These are phyloP conservation scores for Arothron firmamentum DNA, from an alignment of 2,113 vertebrate genomes.

Conservation along the genomic window DNA sequence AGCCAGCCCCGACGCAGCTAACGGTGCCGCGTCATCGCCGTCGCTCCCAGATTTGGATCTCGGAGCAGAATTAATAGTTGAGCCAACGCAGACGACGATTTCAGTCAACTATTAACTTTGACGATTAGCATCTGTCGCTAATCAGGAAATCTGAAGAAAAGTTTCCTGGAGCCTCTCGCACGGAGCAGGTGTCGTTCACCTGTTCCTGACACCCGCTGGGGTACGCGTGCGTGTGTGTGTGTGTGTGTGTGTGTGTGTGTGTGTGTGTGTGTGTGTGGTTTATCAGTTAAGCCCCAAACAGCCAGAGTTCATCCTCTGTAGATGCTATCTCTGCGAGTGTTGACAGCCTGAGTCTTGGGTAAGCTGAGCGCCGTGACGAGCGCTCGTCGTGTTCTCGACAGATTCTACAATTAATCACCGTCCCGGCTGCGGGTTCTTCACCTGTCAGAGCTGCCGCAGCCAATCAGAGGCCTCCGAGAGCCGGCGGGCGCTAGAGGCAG, in stretches of 20 bases:
- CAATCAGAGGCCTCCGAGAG: not conserved
- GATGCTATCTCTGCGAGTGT: constrained; percentile 67
- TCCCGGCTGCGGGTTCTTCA: constrained; percentile 47
- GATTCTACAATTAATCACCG: constrained; percentile 63
- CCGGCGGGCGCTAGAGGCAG: no score
- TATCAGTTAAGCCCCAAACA: constrained; percentile 74
- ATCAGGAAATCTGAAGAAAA: not conserved
- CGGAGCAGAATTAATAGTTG: no score
- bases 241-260: constrained; percentile 22
- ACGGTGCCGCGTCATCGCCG: no score
- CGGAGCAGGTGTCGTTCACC: constrained; percentile 62
- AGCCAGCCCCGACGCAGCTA: constrained; percentile 55
- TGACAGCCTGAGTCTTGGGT: constrained; percentile 71
- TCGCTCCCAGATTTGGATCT: no score
- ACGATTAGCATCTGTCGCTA: no score
- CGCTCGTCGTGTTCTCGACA: constrained; percentile 60
- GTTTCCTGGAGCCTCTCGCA: not conserved
- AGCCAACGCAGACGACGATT: no score
- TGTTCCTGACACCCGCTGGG: constrained; percentile 56
- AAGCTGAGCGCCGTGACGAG: constrained; percentile 55
- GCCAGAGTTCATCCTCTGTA: constrained; percentile 72
- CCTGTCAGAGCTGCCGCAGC: constrained; percentile 23
- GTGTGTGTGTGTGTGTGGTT: constrained; percentile 53
- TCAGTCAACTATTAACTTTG: no score
- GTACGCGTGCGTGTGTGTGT: constrained; percentile 29